Conservation (phyloP, 2,888 invertebrate species). For the Perithous albicinctus region DNA sequence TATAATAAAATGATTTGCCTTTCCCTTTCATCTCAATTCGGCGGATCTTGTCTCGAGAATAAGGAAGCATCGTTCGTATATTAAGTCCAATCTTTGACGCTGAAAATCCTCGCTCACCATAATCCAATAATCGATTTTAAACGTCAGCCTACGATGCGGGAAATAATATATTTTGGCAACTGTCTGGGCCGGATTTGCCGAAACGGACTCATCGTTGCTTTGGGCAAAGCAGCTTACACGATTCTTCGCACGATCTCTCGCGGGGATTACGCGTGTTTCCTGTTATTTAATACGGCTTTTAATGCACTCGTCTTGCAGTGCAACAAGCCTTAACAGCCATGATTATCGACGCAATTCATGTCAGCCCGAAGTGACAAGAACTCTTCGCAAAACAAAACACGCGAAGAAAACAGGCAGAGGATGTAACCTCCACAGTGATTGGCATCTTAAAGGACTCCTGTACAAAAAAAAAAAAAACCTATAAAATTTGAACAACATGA, state of each 20-base stretch:
- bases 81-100: background rate
- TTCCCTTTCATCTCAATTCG: background rate
- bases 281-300: slow-evolving; percentile 9
- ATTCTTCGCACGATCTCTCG: slow-evolving; percentile 18
- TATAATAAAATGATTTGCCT: background rate
- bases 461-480: background rate
- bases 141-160: background rate
- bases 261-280: slow-evolving; percentile 39
- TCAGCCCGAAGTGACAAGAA: background rate
- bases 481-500: background rate
- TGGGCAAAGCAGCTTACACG: slow-evolving; percentile 6
- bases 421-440: background rate
- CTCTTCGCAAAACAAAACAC: background rate
- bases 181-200: background rate
- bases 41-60: background rate
- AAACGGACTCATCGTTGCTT: slow-evolving; percentile 12
- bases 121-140: slow-evolving; percentile 42
- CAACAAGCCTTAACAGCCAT: slow-evolving; percentile 20
- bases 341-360: slow-evolving; percentile 6
- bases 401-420: background rate
- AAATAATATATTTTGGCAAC: slow-evolving; percentile 25
- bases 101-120: slow-evolving; percentile 2
- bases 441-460: background rate
- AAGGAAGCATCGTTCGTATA: slow-evolving; percentile 8
- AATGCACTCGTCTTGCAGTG: background rate